Base-by-base conservation (phyloP, 2,888 invertebrate genomes). In the Folsomia manolachei region DNA sequence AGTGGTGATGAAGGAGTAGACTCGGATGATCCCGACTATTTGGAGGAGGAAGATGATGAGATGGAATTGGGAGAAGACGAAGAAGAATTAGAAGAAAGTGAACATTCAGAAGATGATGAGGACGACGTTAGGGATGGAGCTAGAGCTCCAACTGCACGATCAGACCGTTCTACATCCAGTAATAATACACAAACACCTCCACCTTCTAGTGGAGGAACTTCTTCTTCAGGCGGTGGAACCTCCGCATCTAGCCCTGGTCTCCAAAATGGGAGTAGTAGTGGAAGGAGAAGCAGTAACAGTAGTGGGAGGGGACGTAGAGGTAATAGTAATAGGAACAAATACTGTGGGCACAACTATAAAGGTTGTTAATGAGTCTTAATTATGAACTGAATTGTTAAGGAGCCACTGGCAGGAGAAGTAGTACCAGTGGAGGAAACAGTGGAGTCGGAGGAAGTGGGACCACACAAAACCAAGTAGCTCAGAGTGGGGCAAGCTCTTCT, bases 51-150 rank as follows among this genome's bases (percentile, higher is more conserved):
- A 2, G 78, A 78, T 27, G 77, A 63, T 1, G 79, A 79, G 53
- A 77, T 77, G 14, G 79, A 79, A 27, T 77, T 78, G 79, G 79
- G 75, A 53, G 77, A 73, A 24, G 75, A 78, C 66, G 78, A 77
- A 24, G 79, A 79, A 53, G 79, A 75, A 23, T 69, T 74, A 23
- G 74, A 72, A 60, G 74, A 76, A 24, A 69, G 69, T 63, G 65
- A 62, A 19, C 74, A 74, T 18, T 72, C 75, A 25, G 74, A 74
- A 27, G 73, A 73, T 27, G 74, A 73, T 27, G 76, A 74, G 18
- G 77, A 75, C 11, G 77, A 74, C 1, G 26, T 71, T 0, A 56
- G 79, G 27, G 79, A 79, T 66, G 79, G 79, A 11, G 79, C 78
- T 14, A 66, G 78, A 19, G 78, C 79, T 2, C 78, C 79, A 0